Evolutionary conservation across 1,140 invertebrate species (phyloP), one percentile per base, ranked within the genome.

Genomic region (Polyergus mexicanus): DNA sequence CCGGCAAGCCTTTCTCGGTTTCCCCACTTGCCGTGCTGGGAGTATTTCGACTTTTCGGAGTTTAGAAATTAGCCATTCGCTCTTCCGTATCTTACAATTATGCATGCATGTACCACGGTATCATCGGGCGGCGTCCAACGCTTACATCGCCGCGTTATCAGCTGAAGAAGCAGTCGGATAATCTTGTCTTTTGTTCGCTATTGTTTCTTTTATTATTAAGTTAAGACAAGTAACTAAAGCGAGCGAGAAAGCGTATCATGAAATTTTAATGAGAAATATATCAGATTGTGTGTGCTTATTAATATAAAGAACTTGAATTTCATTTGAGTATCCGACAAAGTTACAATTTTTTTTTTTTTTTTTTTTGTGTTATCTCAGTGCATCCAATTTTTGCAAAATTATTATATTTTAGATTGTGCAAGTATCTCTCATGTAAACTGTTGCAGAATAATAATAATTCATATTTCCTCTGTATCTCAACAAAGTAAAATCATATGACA

Each of bases 21-120:
- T 41, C 41, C 3, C 47, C 16, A n/a, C 35, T 65, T n/a, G 44
- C 32, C 32, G 22, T 22, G 71, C 8, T 35, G 71, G 72, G 72
- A 51, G 66, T 84, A 77, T 76, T 84, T 84, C 56, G 38, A 41
- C 71, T 72, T 80, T 56, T 80, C 69, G 25, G 54, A 76, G 44
- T 84, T 84, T 47, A 51, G 44, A 16, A 22, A 76, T 44, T 60
- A 83, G 51, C 5, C 11, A 16, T 16, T 25, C 32, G 51, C 35
- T 74, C 35, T 74, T 76, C 19, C 72, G 81, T 51, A 51, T 84
- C 72, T 65, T 25, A 28, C 22, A 60, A 44, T 77, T 77, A 58
- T 62, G 56, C 56, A 47, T 32, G 56, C 32, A 47, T 32, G 13
- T 0, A 32, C 32, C 0, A 28, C 25, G n/a, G 16, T 11, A 7